Evolutionary conservation across 2,888 invertebrate species (phyloP), one percentile per base, ranked within the genome.

Genomic region (Blera fallax): DNA sequence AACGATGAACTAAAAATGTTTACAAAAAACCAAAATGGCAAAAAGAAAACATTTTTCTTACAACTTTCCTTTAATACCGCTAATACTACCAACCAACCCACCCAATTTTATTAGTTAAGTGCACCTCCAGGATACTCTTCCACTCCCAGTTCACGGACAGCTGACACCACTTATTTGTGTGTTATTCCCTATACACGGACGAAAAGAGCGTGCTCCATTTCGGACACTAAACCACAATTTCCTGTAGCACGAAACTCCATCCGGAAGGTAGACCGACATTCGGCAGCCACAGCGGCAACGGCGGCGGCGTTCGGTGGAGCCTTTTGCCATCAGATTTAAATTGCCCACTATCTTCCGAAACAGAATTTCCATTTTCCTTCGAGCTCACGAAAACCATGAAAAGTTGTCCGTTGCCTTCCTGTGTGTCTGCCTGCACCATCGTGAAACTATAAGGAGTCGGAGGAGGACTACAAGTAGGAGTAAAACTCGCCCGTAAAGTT

Each of bases 141-240:
- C 69, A 76, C 58, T 58, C 50, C 64, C 64, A 77, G 27, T 65
- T 65, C 77, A 65, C 69, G 52, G 76, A 45, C 84, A 79, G 73
- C 84, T 84, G 84, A 84, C 60, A 80, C 80, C 65, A 70, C 84
- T 74, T 74, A 58, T 76, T 79, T 72, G 60, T 69, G 69, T 58
- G 50, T 50, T 50, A 21, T 54, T n/a, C 45, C 37, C 45, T 43
- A 1, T 48, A 62, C 45, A 72, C 24, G 40, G 45, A 18, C 24
- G 11, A 37, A 60, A 52, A 64, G 60, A 85, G 80, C 65, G 80
- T 84, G 74, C 74, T 84, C 76, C 37, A 84, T 80, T 85, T 85
- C 84, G 80, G 84, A 80, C 84, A 80, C 74, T 85, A 80, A 85
- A 80, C 84, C 84, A 85, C 84, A 85, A 85, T 80, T 85, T 85